Evolutionary conservation across 2,113 vertebrate genomes (phyloP).

Genomic region (Ciconia boyciana): DNA sequence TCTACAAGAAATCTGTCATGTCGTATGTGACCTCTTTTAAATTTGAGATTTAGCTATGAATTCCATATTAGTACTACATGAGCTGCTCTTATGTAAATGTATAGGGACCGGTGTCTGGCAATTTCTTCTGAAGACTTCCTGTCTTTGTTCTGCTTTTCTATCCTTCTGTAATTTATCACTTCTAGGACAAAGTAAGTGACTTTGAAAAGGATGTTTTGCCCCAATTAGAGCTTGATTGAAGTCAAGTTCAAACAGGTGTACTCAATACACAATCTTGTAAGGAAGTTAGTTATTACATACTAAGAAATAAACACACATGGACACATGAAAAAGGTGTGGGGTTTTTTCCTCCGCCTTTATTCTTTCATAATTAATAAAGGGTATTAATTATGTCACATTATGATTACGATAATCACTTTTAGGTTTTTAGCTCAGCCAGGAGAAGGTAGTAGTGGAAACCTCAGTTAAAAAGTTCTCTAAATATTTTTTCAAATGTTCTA

Average conservation of each 20-base stretch:
- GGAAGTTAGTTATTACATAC: background rate
- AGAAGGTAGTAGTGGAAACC: background rate
- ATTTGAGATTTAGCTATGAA: constrained; percentile 51
- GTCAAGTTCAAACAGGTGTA: background rate
- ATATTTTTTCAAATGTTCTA: background rate
- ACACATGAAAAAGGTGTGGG: background rate
- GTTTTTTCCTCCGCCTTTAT: background rate
- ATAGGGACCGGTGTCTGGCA: background rate
- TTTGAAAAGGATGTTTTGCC: background rate
- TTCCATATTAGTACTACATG: background rate
- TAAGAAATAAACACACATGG: background rate
- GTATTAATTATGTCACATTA: background rate
- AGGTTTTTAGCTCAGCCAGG: background rate
- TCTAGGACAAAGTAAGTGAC: background rate
- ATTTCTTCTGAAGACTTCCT: constrained; percentile 3
- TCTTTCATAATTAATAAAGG: background rate
- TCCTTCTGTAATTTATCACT: constrained; percentile 16
- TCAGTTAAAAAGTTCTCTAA: background rate
- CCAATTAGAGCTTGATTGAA: background rate
- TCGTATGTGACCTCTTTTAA: constrained; percentile 56
- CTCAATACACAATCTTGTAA: background rate
- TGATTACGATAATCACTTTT: background rate
- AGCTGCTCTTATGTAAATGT: constrained; percentile 36
- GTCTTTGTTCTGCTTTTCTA: background rate
- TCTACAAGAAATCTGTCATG: constrained; percentile 60